These are phyloP conservation scores for Sebastes aleutianus DNA, from an alignment of 2,797 vertebrate genomes.

Conservation along the genomic window DNA sequence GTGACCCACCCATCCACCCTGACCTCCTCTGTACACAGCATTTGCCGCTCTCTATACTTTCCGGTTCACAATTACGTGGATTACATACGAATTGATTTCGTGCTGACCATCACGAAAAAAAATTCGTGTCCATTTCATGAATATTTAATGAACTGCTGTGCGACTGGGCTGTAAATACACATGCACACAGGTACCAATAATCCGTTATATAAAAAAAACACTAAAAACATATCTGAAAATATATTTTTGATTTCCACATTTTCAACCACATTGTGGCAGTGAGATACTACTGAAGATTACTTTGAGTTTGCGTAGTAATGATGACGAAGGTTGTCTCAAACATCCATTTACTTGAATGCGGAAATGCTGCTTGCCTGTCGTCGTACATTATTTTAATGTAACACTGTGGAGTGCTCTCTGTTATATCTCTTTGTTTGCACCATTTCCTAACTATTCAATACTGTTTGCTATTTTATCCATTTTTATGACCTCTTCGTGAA, in stretches of 20 bases:
- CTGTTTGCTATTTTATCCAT: background rate
- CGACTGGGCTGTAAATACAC: background rate
- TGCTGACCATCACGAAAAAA: too few species aligned
- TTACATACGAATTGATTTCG: too few species aligned
- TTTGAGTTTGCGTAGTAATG: background rate
- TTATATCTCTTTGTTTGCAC: background rate
- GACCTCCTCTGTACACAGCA: too few species aligned
- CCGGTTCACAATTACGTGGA: too few species aligned
- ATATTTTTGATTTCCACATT: background rate
- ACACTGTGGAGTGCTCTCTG: background rate
- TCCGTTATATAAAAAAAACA: background rate
- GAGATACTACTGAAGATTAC: background rate
- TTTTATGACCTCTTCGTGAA: background rate
- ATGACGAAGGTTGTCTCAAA: background rate
- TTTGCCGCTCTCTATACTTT: too few species aligned
- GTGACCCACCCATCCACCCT: too few species aligned
- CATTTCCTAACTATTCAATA: background rate
- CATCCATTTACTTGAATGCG: slow-evolving; percentile 41
- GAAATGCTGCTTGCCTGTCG: slow-evolving; percentile 7
- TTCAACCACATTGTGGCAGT: background rate
- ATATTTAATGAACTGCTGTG: too few species aligned
- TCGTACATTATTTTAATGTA: background rate
- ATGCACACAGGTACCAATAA: background rate
- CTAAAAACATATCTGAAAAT: background rate
- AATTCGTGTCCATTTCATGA: too few species aligned